Evolutionary conservation across 2,888 invertebrate genomes (phyloP).

Genomic region (Sarcophaga carnaria): DNA sequence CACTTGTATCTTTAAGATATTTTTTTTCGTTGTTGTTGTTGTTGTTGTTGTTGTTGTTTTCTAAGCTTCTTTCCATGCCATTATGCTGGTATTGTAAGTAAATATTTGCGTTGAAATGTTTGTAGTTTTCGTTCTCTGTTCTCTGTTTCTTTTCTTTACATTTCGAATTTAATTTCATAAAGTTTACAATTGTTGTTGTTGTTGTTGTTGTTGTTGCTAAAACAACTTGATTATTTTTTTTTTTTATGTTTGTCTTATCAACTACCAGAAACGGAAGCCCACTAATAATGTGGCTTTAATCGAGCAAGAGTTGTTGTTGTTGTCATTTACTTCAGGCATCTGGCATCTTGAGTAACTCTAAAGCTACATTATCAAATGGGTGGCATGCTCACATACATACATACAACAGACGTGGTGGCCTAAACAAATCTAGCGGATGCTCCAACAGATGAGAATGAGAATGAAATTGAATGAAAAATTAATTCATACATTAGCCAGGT

Average conservation of each 20-base stretch:
- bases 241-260: conserved; percentile 17
- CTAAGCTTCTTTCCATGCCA: background rate
- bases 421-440: background rate
- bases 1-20: conserved; percentile 58
- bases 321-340: conserved; percentile 25
- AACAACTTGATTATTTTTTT: conserved; percentile 13
- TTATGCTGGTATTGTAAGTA: background rate
- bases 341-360: background rate
- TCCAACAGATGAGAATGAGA: background rate
- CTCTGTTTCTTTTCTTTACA: conserved; percentile 16
- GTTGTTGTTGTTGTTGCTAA: background rate
- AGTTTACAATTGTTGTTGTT: conserved; percentile 21
- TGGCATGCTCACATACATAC: background rate
- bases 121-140: background rate
- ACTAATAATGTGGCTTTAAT: conserved; percentile 67
- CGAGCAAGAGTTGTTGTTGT: conserved; percentile 56
- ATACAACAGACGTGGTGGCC: background rate
- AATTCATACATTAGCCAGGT: background rate
- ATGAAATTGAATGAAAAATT: background rate
- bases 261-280: conserved; percentile 63
- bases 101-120: conserved; percentile 1
- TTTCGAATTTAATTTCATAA: conserved; percentile 39
- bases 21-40: background rate
- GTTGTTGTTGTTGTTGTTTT: background rate
- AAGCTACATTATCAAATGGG: background rate